Evolutionary conservation across 2,888 invertebrate species (phyloP), one percentile per base, ranked within the genome.

Genomic region (Drosophila subquinaria): DNA sequence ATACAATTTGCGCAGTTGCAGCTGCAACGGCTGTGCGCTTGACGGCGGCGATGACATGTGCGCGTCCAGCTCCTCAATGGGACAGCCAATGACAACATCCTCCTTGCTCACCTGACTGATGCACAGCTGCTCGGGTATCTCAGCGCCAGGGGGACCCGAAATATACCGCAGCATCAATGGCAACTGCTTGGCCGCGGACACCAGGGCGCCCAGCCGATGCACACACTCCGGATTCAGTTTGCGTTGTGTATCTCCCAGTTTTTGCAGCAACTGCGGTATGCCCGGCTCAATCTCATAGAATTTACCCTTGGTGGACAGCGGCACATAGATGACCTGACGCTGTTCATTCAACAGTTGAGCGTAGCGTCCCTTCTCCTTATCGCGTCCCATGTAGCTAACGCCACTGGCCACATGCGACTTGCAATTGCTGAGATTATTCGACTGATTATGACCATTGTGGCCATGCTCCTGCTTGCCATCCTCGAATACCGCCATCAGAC

Each of bases 261-360:
- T 93, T 67, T 93, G 92, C 10, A 92, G 51, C 43, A 93, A 88
- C 63, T 93, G 93, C 13, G 93, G 93, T 84, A 92, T 94, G 92
- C 93, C 95, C 92, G 93, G 95, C 93, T 94, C 94, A 40, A 95
- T 94, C 79, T 95, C 94, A 92, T 95, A 96, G 92, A 96, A 95
- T 92, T 96, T 95, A 47, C 96, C 96, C 91, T 96, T 95, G 59
- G 96, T 95, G 84, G 95, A 95, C 89, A 96, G 94, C 30, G 96
- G 96, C 80, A 96, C 95, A 92, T 95, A 96, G 79, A 96, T 95
- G 94, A 94, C 79, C 75, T 96, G 96, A 82, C 96, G 95, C 91
- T 95, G 95, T 76, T 96, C 95, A 91, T 95, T 95, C 84, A 96
- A 94, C 73, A 96, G 94, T 91, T 96, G 96, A 23, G 96, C 96